Evolutionary conservation across 2,113 vertebrate genomes (phyloP).

Genomic region (Pterocles burchelli): DNA sequence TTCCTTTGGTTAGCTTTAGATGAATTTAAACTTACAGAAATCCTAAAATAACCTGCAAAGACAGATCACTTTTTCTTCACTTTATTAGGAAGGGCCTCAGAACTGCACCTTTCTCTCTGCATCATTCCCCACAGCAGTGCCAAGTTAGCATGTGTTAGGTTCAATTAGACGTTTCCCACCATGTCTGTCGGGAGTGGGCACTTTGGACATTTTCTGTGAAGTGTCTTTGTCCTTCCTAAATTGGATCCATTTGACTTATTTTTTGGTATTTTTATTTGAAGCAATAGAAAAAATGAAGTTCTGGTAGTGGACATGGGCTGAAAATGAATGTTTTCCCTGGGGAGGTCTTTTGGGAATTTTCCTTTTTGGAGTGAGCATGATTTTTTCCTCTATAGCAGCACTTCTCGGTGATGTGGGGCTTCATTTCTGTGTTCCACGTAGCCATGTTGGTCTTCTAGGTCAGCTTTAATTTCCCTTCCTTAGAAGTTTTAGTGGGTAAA

Average conservation of each 20-base stretch:
- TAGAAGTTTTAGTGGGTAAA: neutral
- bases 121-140: neutral
- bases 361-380: neutral
- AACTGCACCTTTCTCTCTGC: neutral
- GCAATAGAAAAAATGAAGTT: neutral
- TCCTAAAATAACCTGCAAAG: neutral
- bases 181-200: fast-evolving
- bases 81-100: neutral
- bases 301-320: neutral
- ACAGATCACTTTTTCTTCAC: neutral
- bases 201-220: neutral
- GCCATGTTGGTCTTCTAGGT: neutral
- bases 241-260: neutral
- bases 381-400: neutral
- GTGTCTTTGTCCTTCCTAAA: neutral
- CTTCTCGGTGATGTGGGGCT: neutral
- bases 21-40: neutral
- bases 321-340: neutral
- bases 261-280: neutral
- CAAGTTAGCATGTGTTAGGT: neutral
- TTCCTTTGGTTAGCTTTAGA: neutral
- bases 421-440: neutral
- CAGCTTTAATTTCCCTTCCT: neutral
- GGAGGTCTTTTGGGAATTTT: neutral
- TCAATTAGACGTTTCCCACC: neutral